These are phyloP conservation scores for Takifugu flavidus DNA, from an alignment of 2,113 vertebrate species.

Conservation along the genomic window DNA sequence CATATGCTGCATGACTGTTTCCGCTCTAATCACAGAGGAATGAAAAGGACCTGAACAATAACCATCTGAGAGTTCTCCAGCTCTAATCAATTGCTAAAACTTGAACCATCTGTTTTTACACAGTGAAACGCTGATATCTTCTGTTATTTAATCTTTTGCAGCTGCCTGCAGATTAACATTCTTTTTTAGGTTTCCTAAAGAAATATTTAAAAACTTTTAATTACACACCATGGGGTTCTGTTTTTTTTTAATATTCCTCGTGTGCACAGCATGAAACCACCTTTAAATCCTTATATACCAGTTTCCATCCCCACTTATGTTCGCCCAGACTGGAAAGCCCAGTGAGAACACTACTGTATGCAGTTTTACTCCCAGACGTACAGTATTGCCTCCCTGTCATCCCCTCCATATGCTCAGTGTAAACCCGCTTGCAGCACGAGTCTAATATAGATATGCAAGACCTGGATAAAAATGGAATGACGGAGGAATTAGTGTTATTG, in stretches of 20 bases:
- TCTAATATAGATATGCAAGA: conserved; percentile 9
- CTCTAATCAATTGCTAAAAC: conserved; percentile 7
- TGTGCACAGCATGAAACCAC: conserved; percentile 6
- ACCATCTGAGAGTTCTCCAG: conserved; percentile 9
- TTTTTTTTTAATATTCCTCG: neutral
- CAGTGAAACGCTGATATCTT: conserved; percentile 11
- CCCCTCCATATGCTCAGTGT: conserved; percentile 4
- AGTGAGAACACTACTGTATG: conserved; percentile 14
- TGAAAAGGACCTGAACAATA: neutral
- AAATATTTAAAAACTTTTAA: neutral
- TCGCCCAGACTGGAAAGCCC: conserved; percentile 5
- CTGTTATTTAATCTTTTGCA: conserved; percentile 2
- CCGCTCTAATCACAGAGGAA: conserved; percentile 1
- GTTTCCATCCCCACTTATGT: conserved; percentile 26
- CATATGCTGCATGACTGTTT: neutral
- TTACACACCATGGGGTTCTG: neutral
- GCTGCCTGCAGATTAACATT: conserved; percentile 15
- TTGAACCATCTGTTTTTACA: conserved; percentile 32
- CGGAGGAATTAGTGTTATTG: conserved; percentile 42
- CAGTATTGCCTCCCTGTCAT: conserved; percentile 15
- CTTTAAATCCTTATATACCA: conserved; percentile 34
- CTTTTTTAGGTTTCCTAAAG: conserved; percentile 5
- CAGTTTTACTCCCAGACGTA: conserved; percentile 22
- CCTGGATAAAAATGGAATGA: conserved; percentile 20
- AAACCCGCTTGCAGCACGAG: conserved; percentile 39